Evolutionary conservation across 2,888 invertebrate species (phyloP), one percentile per base, ranked within the genome.

Genomic region (Heliconius hortense): DNA sequence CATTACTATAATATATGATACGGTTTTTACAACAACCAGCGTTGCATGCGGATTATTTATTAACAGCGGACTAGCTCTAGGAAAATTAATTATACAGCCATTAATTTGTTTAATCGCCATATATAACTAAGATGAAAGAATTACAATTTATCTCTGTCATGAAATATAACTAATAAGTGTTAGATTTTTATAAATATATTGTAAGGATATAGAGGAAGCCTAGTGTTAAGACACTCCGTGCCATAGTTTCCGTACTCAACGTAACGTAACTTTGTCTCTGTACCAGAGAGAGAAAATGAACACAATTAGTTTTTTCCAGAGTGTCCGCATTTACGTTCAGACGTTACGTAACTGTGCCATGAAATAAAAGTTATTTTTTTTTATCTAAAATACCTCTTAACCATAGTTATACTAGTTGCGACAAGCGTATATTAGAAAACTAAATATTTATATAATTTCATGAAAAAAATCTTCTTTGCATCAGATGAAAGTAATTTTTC

Each of bases 41-140:
- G 68, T 60, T 68, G 31, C 5, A 68, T 62, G 60, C 31, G 43
- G 31, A 68, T 68, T 68, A 74, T 68, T 68, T 62, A 43, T 67
- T 68, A 74, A 43, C 10, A 74, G 48, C 73, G 68, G 60, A 68
- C 35, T 68, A 48, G 48, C 60, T 60, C 43, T 68, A 62, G 73
- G 43, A 68, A 28, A 73, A 73, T 31, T 56, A 75, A 71, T 59
- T 64, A 62, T 31, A 43, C 28, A 64, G 69, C 71, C 26, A 70
- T 75, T 71, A 71, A 66, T 75, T 71, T 64, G 43, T 4, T 71
- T 59, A 64, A 56, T 71, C 26, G 39, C 35, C 39, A n/a, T 31
- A 64, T 75, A 69, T 53, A 74, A 62, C 21, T 13, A 28, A 70
- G 63, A 53, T 70, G 70, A 64, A 71, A 71, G 35, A 64, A 71